These are phyloP conservation scores for Limanda limanda DNA, from an alignment of 2,113 vertebrate genomes.

Conservation along the genomic window DNA sequence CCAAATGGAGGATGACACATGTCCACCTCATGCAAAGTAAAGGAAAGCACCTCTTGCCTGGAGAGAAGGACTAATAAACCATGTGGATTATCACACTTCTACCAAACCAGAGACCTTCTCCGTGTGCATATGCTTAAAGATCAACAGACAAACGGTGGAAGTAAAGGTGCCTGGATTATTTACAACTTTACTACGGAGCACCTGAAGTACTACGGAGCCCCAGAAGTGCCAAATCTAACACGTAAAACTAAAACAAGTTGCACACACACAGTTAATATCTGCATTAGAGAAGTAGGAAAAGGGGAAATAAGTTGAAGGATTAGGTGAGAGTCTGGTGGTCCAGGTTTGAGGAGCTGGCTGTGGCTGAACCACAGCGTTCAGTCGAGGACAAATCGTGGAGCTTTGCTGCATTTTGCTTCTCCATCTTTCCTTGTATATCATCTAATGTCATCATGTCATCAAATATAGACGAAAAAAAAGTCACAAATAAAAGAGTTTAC, in stretches of 20 bases:
- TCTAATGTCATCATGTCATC: background rate
- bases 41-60: background rate
- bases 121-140: too few relatives aligned
- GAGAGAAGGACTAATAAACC: conserved; percentile 34
- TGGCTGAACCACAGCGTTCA: too few relatives aligned
- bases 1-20: too few relatives aligned
- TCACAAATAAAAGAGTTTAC: too few relatives aligned
- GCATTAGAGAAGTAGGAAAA: conserved; percentile 15
- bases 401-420: background rate
- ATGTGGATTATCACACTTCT: conserved; percentile 61
- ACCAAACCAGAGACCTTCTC: background rate
- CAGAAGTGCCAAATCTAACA: too few relatives aligned
- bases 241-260: too few relatives aligned
- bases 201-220: too few relatives aligned
- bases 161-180: background rate
- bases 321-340: background rate
- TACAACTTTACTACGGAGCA: too few relatives aligned
- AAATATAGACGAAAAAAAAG: background rate
- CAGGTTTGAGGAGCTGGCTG: background rate
- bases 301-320: background rate
- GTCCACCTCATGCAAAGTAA: background rate
- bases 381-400: too few relatives aligned
- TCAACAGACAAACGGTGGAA: background rate
- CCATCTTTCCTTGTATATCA: background rate
- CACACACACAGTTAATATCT: background rate